phyloP scores from a whole-genome alignment of 2,797 vertebrate species.

The Clarias platycephalus region DNA sequence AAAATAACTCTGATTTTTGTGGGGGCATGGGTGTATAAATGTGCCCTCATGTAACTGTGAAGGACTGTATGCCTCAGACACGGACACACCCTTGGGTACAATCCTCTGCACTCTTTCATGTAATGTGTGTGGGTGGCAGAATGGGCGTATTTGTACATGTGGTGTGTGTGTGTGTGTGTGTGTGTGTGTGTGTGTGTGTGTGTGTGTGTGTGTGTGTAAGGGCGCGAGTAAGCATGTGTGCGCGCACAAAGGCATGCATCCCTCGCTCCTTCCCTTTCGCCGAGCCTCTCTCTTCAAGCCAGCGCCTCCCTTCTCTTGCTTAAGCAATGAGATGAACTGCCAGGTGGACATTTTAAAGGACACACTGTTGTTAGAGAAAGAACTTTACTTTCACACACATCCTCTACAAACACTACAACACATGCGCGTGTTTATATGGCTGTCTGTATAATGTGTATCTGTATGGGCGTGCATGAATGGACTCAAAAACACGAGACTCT shows the following conservation, averaged over 20 bases:
- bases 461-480: not conserved
- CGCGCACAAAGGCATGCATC: slow-evolving; percentile 52
- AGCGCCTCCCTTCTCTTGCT: slow-evolving; percentile 46
- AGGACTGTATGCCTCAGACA: slow-evolving; percentile 1
- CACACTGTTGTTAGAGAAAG: slow-evolving; percentile 19
- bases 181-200: slow-evolving; percentile 37
- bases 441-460: not conserved
- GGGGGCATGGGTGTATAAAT: not conserved
- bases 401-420: not conserved
- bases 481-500: not conserved
- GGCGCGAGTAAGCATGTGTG: slow-evolving; percentile 30
- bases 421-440: not conserved
- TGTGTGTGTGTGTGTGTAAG: slow-evolving; percentile 38
- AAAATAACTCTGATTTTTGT: not conserved
- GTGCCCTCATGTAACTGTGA: not conserved
- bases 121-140: slow-evolving; percentile 34
- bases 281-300: slow-evolving; percentile 51
- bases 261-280: slow-evolving; percentile 51
- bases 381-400: slow-evolving; percentile 31
- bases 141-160: slow-evolving; percentile 36
- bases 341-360: slow-evolving; percentile 48
- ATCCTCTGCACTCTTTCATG: slow-evolving; percentile 26
- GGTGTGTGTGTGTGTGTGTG: slow-evolving; percentile 40
- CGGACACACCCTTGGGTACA: slow-evolving; percentile 28
- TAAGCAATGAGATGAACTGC: slow-evolving; percentile 44